Base-by-base conservation (phyloP, 2,888 invertebrate genomes). In the Pandemis cinnamomeana region DNA sequence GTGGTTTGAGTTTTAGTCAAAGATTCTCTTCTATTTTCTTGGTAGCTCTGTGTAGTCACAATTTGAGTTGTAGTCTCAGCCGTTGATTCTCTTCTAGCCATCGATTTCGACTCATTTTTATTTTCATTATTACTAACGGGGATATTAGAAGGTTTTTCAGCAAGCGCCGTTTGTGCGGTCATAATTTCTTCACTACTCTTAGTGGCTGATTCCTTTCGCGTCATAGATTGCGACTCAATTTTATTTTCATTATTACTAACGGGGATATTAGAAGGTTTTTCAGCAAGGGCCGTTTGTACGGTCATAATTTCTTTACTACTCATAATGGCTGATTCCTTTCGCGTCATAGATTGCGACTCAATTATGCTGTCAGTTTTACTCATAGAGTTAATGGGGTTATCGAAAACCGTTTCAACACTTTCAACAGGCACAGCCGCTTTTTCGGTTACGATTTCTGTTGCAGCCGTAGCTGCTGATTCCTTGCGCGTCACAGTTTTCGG, bases 91-190 rank as follows among this genome's bases (percentile, higher is more conserved):
- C 80, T 80, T 44, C 77, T 71, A 71, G 63, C n/a, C 36, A 76
- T 53, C 1, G 75, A 66, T 67, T 71, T 66, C 60, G 77, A 68
- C 42, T 74, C 72, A 7, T 61, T 72, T 76, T 68, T 64, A 51
- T 72, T 36, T 64, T 58, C 76, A 51, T 76, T 44, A 44, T 71
- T 70, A 60, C 80, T 79, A 10, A 88, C 85, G 11, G 90, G 85
- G 75, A 89, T 90, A 36, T 86, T 84, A 75, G 83, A 83, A 55
- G 80, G 79, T 77, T 81, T 86, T 84, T 87, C 84, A 51, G 82
- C 78, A 11, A 87, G 83, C 77, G 84, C 86, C 60, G 86, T 85
- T 83, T 95, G 93, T 58, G 5, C 20, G 58, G 58, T 58, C n/a
- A 58, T 10, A 11, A 58, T 66, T 44, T 75, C 72, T 27, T 67